Evolutionary conservation across 2,797 vertebrate species (phyloP), one percentile per base, ranked within the genome.

Genomic region (Austrolebias charrua): DNA sequence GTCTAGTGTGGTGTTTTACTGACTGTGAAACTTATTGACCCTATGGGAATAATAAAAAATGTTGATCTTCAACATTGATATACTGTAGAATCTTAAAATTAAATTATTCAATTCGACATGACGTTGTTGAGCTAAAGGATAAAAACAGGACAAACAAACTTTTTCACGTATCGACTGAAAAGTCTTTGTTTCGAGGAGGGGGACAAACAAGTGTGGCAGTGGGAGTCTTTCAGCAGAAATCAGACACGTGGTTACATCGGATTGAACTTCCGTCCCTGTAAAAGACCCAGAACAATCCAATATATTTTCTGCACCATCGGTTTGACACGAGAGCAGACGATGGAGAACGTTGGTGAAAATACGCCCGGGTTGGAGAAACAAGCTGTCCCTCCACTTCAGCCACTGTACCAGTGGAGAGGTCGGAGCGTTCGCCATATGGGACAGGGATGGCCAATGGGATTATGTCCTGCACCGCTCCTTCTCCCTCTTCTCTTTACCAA

Each of bases 391-490:
- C 82, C 86, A 86, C 90, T 91, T 85, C 84, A 86, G 73, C 11
- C 75, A 91, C 88, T 89, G 90, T 90, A 89, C 83, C 79, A 53
- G 74, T 89, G 85, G 88, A 89, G 86, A 87, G 88, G 86, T 86
- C 83, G 81, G 86, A 86, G 88, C 82, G 85, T 88, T 88, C 78
- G 65, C 78, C 91, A 93, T 93, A 92, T 92, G 91, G 86, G 86
- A 88, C 85, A 78, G 83, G 87, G 85, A 87, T 79, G 87, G 86
- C 92, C 90, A 92, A 92, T 86, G 78, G 91, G 91, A 92, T 92
- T 92, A 92, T 73, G 80, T 60, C 78, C 70, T 59, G 66, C 78
- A 77, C 71, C 87, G 87, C 85, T 88, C 84, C 84, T 86, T 85
- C 75, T 86, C 88, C 82, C 86, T 87, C 82, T 83, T 80, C 81